Percentiles rank a stretch among this genome's conserved stretches.
phyloP scores from a whole-genome alignment of 30 jellyfish, hydroid and myxozoan species.

The Aurelia sp. region DNA sequence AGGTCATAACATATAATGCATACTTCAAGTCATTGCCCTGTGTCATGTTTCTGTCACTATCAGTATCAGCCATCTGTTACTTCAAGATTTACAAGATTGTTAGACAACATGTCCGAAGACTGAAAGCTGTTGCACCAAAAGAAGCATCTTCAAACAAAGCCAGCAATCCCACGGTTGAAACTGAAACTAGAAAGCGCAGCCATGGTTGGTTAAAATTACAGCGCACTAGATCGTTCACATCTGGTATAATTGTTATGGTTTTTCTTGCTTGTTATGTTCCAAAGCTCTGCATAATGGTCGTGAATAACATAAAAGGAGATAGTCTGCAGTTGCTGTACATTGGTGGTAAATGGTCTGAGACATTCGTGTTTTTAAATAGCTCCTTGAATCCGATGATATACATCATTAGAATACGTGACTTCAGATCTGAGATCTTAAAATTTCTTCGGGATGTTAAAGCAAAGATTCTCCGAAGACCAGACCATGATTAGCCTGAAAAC shows the following conservation, averaged over 20 bases:
- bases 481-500: no score
- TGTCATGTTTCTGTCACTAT: slow-evolving; percentile 6
- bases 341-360: slow-evolving; percentile 28
- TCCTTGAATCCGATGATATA: slow-evolving; percentile 48
- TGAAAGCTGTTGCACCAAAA: background rate
- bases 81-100: slow-evolving; percentile 5
- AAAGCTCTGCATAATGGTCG: slow-evolving; percentile 3
- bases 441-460: no score
- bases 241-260: background rate
- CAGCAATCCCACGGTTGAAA: background rate
- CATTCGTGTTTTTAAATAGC: slow-evolving; percentile 35
- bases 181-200: background rate
- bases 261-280: slow-evolving; percentile 23
- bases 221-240: slow-evolving; percentile 5
- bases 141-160: background rate
- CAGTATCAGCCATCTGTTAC: slow-evolving; percentile 18
- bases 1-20: background rate
- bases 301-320: background rate
- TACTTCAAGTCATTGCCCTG: slow-evolving; percentile 17
- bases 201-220: slow-evolving; percentile 1
- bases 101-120: background rate
- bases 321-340: background rate
- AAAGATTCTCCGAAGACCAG: no score
- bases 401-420: background rate
- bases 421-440: background rate